Conservation (phyloP, 2,888 invertebrate genomes). For the Netelia inedita region DNA sequence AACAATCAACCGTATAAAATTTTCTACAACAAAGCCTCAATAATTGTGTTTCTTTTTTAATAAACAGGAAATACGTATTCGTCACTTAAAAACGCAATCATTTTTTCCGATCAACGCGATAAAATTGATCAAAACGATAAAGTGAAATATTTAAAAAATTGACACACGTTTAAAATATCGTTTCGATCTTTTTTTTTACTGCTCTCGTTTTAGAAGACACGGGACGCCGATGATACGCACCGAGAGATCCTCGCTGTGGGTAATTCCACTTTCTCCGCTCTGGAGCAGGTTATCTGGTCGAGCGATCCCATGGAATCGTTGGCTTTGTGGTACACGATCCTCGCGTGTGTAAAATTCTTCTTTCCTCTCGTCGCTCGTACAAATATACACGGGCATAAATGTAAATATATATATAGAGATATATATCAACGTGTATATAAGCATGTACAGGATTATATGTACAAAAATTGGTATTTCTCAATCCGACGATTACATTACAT, state of each 20-base stretch:
- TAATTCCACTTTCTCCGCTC: slow-evolving; percentile 64
- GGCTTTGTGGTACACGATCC: slow-evolving; percentile 34
- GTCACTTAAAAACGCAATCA: too few species aligned
- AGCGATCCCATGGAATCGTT: slow-evolving; percentile 60
- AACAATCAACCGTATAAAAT: too few species aligned
- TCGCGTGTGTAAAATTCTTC: slow-evolving; percentile 28
- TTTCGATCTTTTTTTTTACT: slow-evolving; percentile 25
- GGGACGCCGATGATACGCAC: slow-evolving; percentile 55
- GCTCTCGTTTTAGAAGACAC: slow-evolving; percentile 52
- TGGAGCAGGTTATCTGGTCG: slow-evolving; percentile 61
- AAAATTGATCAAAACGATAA: too few species aligned
- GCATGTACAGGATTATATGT: neutral
- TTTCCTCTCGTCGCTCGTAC: neutral
- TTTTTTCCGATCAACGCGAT: too few species aligned
- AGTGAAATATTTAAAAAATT: too few species aligned
- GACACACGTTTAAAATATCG: neutral
- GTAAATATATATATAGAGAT: slow-evolving; percentile 10
- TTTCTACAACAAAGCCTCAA: too few species aligned
- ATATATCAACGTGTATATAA: neutral
- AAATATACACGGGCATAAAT: slow-evolving; percentile 20
- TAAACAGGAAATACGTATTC: too few species aligned
- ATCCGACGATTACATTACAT: neutral
- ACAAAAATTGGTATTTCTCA: neutral
- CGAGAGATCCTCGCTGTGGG: slow-evolving; percentile 25
- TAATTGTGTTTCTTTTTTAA: too few species aligned